Conservation (phyloP, 2,888 invertebrate species). For the Hermodice carunculata region DNA sequence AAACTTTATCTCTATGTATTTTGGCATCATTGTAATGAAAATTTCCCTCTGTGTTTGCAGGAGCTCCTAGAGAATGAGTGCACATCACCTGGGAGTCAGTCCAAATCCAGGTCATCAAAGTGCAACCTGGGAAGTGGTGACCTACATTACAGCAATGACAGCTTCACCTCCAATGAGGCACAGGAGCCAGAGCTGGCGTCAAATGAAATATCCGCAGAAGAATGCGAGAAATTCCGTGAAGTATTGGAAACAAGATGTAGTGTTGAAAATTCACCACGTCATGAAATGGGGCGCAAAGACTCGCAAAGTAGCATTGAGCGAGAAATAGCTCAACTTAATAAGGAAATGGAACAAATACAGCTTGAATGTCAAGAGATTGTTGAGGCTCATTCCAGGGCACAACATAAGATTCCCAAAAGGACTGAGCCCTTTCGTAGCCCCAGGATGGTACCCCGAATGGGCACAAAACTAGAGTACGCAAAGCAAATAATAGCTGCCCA, state of each 20-base stretch:
- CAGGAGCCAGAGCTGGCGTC: constrained; percentile 38
- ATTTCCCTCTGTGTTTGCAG: constrained; percentile 51
- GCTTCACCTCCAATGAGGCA: constrained; percentile 54
- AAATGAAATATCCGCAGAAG: constrained; percentile 58
- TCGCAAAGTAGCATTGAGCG: constrained; percentile 70
- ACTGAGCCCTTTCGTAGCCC: constrained; percentile 49
- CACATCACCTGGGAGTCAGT: constrained; percentile 39
- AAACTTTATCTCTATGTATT: no score
- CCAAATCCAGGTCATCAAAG: constrained; percentile 11
- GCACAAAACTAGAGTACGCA: constrained; percentile 61
- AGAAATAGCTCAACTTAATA: constrained; percentile 74
- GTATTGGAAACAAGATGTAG: constrained; percentile 58
- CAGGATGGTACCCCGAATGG: constrained; percentile 66
- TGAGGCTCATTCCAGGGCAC: constrained; percentile 63
- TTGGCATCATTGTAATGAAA: no score
- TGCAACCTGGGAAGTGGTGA: constrained; percentile 60
- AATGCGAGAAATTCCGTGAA: constrained; percentile 60
- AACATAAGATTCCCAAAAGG: no score
- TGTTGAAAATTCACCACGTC: constrained; percentile 27
- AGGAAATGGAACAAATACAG: constrained; percentile 76
- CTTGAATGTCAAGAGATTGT: constrained; percentile 72
- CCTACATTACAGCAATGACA: constrained; percentile 64
- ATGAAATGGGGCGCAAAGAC: constrained; percentile 41
- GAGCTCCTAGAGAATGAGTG: constrained; percentile 59
- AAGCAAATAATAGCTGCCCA: constrained; percentile 38